Percentiles rank a stretch among this genome's conserved stretches.
Conservation (phyloP, 2,888 invertebrate species). For the Ypsolopha scabrella region DNA sequence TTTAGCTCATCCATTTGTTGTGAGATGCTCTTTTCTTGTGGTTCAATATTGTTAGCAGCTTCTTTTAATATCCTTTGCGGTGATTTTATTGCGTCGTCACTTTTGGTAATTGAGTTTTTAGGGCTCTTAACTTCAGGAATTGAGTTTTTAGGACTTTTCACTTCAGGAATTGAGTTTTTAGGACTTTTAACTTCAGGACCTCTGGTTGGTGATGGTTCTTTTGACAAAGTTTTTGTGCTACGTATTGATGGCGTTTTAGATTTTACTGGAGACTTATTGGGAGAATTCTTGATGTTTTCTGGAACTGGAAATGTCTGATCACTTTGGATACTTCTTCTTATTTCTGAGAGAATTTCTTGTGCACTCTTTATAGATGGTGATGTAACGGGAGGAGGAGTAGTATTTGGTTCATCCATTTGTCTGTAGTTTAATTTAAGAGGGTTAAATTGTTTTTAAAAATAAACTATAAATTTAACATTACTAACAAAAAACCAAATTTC, state of each 20-base stretch:
- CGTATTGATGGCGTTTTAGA: neutral
- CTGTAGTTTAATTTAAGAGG: neutral
- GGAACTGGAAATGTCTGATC: neutral
- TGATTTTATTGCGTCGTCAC: neutral
- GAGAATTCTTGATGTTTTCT: neutral
- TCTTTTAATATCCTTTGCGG: neutral
- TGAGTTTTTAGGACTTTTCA: neutral
- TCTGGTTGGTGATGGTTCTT: neutral
- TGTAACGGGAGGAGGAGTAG: neutral
- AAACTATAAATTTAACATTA: neutral
- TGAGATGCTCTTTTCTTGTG: slow-evolving; percentile 26
- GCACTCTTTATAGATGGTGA: neutral
- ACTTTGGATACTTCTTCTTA: neutral
- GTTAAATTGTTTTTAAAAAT: neutral
- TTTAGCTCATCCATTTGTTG: slow-evolving; percentile 33
- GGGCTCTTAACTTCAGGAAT: neutral
- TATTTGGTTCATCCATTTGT: neutral
- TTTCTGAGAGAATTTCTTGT: neutral
- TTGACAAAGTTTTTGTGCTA: neutral
- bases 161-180: neutral
- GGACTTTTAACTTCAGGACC: neutral
- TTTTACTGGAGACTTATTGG: neutral
- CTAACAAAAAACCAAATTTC: no score
- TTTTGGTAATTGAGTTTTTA: neutral
- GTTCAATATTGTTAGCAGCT: slow-evolving; percentile 19